A percentile compares a stretch with the other conserved stretches of the same genome.
These are phyloP conservation scores for Galaxias olidus DNA, from an alignment of 2,797 vertebrate genomes.

Conservation along the genomic window DNA sequence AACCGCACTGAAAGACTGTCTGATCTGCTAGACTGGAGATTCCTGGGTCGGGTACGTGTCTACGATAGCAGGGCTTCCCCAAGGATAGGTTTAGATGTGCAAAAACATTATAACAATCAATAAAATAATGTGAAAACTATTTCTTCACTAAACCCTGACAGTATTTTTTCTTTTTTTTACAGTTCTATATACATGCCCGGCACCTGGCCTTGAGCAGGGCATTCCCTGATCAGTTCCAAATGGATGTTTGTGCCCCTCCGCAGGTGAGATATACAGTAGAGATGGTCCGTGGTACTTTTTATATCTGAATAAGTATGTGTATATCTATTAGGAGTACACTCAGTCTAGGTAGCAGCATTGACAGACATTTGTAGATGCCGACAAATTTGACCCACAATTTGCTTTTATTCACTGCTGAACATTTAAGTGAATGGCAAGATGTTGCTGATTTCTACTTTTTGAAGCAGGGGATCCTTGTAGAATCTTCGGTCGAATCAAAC, in stretches of 20 bases:
- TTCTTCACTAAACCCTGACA: too few relatives aligned
- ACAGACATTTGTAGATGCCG: slow-evolving; percentile 10
- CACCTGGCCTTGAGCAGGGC: slow-evolving; percentile 86
- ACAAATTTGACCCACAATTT: slow-evolving; percentile 19
- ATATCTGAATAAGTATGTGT: too few relatives aligned
- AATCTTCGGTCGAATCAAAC: background rate
- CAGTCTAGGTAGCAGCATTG: slow-evolving; percentile 1
- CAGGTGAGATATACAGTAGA: slow-evolving; percentile 68
- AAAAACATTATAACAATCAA: too few relatives aligned
- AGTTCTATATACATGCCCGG: slow-evolving; percentile 94
- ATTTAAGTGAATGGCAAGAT: slow-evolving; percentile 59
- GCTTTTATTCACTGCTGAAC: slow-evolving; percentile 68
- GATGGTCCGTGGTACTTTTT: background rate
- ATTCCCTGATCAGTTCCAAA: slow-evolving; percentile 89
- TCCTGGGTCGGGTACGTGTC: slow-evolving; percentile 85
- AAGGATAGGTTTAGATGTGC: too few relatives aligned
- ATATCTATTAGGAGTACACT: too few relatives aligned
- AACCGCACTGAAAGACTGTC: slow-evolving; percentile 94
- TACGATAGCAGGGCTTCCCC: background rate
- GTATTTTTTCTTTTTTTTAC: slow-evolving; percentile 14
- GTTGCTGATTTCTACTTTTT: slow-evolving; percentile 13
- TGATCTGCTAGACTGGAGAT: slow-evolving; percentile 94
- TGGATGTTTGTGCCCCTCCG: slow-evolving; percentile 77
- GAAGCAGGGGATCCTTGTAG: background rate
- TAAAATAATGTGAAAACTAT: too few relatives aligned